phyloP scores from a whole-genome alignment of 2,113 vertebrate genomes.

The Channa argus region DNA sequence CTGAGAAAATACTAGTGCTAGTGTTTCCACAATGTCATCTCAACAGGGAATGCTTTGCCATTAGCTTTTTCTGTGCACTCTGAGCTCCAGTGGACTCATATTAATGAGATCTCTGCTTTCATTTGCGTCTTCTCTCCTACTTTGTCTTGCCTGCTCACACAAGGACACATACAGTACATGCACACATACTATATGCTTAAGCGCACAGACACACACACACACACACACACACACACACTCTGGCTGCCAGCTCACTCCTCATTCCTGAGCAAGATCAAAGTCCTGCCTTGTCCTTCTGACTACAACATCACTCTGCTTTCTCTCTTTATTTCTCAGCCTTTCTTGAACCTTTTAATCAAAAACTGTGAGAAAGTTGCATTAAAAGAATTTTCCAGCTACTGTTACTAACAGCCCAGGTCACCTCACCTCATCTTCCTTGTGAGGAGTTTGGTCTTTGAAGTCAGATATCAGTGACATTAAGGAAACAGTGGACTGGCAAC shows the following conservation, averaged over 20 bases:
- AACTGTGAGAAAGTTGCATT: conserved; percentile 29
- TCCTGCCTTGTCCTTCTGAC: conserved; percentile 57
- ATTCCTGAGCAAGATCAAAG: conserved; percentile 71
- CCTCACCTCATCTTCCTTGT: conserved; percentile 46
- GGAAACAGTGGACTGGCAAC: conserved; percentile 37
- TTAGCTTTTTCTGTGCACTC: conserved; percentile 1
- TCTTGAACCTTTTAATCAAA: conserved; percentile 66
- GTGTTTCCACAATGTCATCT: conserved; percentile 32
- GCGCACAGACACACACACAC: background rate
- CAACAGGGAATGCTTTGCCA: background rate
- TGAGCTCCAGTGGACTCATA: conserved; percentile 10
- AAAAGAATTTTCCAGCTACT: conserved; percentile 49
- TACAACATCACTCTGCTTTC: conserved; percentile 46
- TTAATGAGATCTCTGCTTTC: conserved; percentile 41
- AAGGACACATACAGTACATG: conserved; percentile 11
- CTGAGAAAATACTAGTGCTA: background rate
- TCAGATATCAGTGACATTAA: conserved; percentile 42
- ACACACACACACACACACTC: background rate
- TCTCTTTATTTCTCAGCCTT: conserved; percentile 62
- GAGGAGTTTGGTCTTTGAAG: conserved; percentile 62
- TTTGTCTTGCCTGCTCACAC: background rate
- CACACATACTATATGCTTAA: background rate
- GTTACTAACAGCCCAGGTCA: conserved; percentile 19
- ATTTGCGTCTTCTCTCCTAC: conserved; percentile 17
- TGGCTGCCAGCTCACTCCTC: conserved; percentile 42